Conservation (phyloP, 2,888 invertebrate genomes). For the Ophion ventricosus region DNA sequence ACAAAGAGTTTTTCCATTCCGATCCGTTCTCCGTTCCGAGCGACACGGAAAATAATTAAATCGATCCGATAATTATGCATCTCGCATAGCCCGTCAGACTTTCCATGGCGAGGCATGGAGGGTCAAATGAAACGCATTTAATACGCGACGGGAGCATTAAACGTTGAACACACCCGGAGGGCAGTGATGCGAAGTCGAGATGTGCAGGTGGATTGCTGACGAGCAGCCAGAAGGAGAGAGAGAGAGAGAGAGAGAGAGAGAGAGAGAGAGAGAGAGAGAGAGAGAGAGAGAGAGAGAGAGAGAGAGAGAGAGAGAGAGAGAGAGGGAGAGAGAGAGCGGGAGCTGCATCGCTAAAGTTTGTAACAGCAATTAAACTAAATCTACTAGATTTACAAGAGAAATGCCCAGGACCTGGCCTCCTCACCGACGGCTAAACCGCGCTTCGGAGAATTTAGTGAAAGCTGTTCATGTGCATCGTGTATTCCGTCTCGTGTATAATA, state of each 20-base stretch:
- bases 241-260: neutral
- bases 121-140: constrained; percentile 57
- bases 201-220: constrained; percentile 61
- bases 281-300: neutral
- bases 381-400: constrained; percentile 66
- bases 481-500: constrained; percentile 38
- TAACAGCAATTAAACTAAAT: constrained; percentile 68
- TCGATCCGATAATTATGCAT: constrained; percentile 23
- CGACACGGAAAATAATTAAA: neutral
- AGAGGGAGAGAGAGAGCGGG: constrained; percentile 5
- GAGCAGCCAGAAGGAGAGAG: constrained; percentile 33
- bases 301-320: neutral
- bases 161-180: constrained; percentile 59
- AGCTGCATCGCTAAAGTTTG: constrained; percentile 60
- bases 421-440: constrained; percentile 53
- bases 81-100: constrained; percentile 23
- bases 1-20: neutral
- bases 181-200: constrained; percentile 39
- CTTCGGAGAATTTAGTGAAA: constrained; percentile 61
- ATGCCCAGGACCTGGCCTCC: constrained; percentile 59
- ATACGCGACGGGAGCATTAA: constrained; percentile 54
- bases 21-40: neutral
- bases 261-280: constrained; percentile 17
- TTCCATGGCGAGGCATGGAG: constrained; percentile 5
- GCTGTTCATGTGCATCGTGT: constrained; percentile 32